Evolutionary conservation across 2,113 vertebrate genomes (phyloP).

Genomic region (Craseonycteris thonglongyai): DNA sequence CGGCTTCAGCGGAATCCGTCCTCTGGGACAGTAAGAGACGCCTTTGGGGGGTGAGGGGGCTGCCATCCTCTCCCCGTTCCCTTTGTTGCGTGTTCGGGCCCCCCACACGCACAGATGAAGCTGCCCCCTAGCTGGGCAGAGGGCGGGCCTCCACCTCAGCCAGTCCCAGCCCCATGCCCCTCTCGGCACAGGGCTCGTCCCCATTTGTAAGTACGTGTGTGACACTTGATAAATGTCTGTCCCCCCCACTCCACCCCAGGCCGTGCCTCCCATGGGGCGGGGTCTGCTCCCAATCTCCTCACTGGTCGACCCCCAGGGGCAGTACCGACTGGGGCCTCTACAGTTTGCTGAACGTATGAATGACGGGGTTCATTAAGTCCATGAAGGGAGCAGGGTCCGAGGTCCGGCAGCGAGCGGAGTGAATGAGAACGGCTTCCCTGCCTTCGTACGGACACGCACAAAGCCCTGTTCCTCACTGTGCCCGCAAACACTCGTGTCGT

Average conservation of each 20-base stretch:
- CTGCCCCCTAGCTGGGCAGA: neutral
- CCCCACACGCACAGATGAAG: neutral
- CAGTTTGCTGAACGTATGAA: neutral
- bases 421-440: neutral
- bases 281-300: neutral
- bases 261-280: neutral
- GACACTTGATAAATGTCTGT: neutral
- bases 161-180: neutral
- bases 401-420: neutral
- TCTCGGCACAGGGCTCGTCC: neutral
- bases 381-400: neutral
- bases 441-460: rapidly evolving
- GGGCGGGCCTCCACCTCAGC: neutral
- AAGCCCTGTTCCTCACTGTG: neutral
- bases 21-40: neutral
- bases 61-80: neutral
- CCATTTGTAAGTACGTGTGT: neutral
- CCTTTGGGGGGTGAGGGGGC: no score
- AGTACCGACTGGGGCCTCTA: neutral
- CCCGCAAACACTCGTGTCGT: rapidly evolving
- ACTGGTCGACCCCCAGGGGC: neutral
- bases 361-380: neutral
- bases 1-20: neutral
- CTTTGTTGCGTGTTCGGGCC: no score
- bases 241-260: neutral